Percentiles rank a stretch among this genome's conserved stretches.
These are phyloP conservation scores for Sipha flava DNA, from an alignment of 1,140 invertebrate genomes.

Conservation along the genomic window DNA sequence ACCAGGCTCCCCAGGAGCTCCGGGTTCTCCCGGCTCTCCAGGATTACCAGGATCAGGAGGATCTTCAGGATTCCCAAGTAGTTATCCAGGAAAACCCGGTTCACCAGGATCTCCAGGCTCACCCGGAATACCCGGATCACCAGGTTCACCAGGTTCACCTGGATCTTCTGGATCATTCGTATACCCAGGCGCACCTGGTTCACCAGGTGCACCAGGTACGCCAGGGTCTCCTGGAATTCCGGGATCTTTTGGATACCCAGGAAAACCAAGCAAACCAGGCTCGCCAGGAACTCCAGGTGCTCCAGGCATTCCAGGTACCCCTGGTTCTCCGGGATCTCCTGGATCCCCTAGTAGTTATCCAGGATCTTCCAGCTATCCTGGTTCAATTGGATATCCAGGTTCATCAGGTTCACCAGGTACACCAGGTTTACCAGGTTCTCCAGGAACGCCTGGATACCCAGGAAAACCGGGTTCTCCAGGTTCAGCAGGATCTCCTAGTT, in stretches of 20 bases:
- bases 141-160: conserved; percentile 36
- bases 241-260: background rate
- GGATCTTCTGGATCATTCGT: conserved; percentile 35
- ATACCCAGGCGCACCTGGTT: background rate
- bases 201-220: conserved; percentile 36
- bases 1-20: conserved; percentile 36
- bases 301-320: conserved; percentile 33
- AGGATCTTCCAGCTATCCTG: conserved; percentile 35
- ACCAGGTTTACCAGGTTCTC: conserved; percentile 33
- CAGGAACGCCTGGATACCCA: conserved; percentile 28
- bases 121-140: conserved; percentile 33
- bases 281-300: conserved; percentile 37
- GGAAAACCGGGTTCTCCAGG: background rate
- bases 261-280: conserved; percentile 15
- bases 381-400: background rate
- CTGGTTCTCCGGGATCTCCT: conserved; percentile 35
- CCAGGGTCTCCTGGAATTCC: background rate
- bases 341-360: conserved; percentile 35
- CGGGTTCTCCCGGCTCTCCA: background rate
- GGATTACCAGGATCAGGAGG: conserved; percentile 27
- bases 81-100: conserved; percentile 23
- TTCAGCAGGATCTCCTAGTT: conserved; percentile 35
- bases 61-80: background rate
- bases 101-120: conserved; percentile 37
- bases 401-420: conserved; percentile 37